Conservation (phyloP, 2,888 invertebrate species). For the Craniophora ligustri region DNA sequence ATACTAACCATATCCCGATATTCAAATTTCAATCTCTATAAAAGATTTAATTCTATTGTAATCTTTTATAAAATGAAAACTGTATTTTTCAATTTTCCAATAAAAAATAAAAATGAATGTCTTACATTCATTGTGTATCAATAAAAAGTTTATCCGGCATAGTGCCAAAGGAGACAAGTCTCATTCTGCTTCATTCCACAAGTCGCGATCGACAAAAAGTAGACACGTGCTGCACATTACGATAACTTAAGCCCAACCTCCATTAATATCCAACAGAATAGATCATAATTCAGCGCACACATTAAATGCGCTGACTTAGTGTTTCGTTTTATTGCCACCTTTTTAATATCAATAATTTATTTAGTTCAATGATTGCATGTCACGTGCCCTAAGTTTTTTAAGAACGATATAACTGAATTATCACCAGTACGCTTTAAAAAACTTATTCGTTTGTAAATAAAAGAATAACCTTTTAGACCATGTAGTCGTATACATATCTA, state of each 20-base stretch:
- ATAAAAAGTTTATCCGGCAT: constrained; percentile 49
- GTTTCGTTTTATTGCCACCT: constrained; percentile 41
- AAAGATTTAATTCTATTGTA: background rate
- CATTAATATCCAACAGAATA: constrained; percentile 45
- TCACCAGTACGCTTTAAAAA: background rate
- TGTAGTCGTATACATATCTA: too few species aligned
- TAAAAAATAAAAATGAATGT: constrained; percentile 42
- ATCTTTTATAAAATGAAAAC: constrained; percentile 36
- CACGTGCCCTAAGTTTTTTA: constrained; percentile 2
- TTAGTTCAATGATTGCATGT: constrained; percentile 3
- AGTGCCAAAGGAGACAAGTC: constrained; percentile 39
- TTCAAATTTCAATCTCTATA: background rate
- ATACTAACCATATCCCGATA: background rate
- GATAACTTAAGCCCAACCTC: constrained; percentile 40
- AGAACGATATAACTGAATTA: too few species aligned
- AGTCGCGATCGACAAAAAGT: constrained; percentile 45
- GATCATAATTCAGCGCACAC: constrained; percentile 45
- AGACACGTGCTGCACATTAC: constrained; percentile 50
- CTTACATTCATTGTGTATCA: constrained; percentile 47
- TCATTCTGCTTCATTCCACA: constrained; percentile 44
- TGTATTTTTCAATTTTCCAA: constrained; percentile 47
- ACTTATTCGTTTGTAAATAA: too few species aligned
- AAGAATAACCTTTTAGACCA: too few species aligned
- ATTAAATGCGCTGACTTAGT: constrained; percentile 38
- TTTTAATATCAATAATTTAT: constrained; percentile 38